Evolutionary conservation across 92 coral and sea anemone species (phyloP).

Genomic region (Phenganax stokvisi): DNA sequence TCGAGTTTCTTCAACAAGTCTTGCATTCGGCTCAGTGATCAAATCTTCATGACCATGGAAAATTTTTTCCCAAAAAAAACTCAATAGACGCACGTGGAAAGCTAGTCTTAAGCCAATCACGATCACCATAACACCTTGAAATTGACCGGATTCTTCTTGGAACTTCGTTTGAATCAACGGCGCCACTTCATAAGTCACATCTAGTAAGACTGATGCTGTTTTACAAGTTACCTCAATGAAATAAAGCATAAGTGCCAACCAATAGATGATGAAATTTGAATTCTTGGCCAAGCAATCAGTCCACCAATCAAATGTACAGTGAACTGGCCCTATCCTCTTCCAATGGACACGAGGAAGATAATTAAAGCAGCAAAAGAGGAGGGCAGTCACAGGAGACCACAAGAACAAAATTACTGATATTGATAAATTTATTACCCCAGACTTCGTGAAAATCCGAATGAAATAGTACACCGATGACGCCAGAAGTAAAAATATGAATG

Average conservation of each 20-base stretch:
- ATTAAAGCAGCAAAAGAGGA: neutral
- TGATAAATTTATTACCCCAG: neutral
- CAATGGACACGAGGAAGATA: slow-evolving; percentile 6
- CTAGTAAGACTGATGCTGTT: neutral
- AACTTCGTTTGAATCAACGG: neutral
- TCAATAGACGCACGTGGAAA: neutral
- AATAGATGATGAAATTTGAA: slow-evolving; percentile 9
- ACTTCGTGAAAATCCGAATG: neutral
- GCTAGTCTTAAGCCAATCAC: slow-evolving; percentile 3
- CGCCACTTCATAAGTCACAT: neutral
- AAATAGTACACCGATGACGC: neutral
- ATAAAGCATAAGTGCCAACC: neutral
- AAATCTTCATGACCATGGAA: neutral
- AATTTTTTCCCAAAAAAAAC: neutral
- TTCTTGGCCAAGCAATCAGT: neutral
- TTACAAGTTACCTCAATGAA: slow-evolving; percentile 1
- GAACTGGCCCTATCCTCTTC: neutral
- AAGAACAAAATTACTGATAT: neutral
- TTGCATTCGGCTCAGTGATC: slow-evolving; percentile 8
- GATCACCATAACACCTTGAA: neutral
- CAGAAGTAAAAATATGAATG: neutral
- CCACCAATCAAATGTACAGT: neutral
- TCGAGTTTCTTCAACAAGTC: neutral
- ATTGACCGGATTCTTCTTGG: neutral
- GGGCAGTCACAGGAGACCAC: neutral